Percentiles rank a stretch among this genome's conserved stretches.
Conservation (phyloP, 2,113 vertebrate genomes). For the Actenoides hombroni region DNA sequence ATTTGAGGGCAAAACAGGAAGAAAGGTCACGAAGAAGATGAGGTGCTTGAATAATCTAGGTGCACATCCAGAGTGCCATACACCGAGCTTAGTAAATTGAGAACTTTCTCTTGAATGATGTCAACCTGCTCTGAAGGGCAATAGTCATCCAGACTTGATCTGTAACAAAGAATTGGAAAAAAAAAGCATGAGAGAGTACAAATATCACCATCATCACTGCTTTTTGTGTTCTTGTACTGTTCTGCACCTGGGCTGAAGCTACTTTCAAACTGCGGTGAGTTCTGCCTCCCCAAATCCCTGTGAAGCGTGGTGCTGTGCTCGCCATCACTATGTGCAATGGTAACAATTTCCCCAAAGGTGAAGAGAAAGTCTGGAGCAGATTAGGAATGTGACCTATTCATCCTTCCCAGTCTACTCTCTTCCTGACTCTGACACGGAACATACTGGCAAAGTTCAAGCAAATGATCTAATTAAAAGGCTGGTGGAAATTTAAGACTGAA, state of each 20-base stretch:
- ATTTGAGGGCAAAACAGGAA: neutral
- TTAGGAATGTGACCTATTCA: neutral
- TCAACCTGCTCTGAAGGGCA: constrained; percentile 94
- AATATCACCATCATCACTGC: neutral
- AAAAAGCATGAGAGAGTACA: neutral
- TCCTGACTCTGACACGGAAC: neutral
- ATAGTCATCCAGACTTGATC: constrained; percentile 97
- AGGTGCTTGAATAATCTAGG: constrained; percentile 77
- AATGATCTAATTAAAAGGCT: neutral
- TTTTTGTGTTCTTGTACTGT: neutral
- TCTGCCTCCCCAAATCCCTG: neutral
- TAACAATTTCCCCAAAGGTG: neutral
- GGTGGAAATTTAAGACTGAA: neutral
- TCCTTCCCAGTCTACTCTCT: neutral
- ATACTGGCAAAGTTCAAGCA: neutral
- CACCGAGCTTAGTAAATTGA: constrained; percentile 72
- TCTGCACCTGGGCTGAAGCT: neutral
- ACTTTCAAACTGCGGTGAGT: neutral
- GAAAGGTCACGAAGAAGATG: constrained; percentile 42
- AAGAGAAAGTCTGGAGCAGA: neutral
- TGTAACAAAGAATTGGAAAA: constrained; percentile 44
- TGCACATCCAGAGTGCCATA: constrained; percentile 87
- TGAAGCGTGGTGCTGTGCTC: accelerated
- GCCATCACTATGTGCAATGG: too few relatives aligned
- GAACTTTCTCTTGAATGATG: constrained; percentile 83